Base-by-base conservation (phyloP, 2,113 vertebrate species). In the Phoxinus phoxinus region DNA sequence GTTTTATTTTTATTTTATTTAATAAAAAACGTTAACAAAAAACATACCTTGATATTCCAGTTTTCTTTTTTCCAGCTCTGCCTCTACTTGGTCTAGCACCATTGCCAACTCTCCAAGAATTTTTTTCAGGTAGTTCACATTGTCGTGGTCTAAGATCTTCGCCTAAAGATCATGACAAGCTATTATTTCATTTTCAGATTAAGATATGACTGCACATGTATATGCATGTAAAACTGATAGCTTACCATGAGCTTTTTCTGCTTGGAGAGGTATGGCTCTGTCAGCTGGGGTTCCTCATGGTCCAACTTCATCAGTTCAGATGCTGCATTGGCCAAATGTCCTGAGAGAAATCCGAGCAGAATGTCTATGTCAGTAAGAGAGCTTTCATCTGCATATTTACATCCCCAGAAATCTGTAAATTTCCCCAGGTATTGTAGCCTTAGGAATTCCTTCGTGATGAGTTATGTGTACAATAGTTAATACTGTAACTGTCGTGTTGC, bases 231-330 rank as follows among this genome's bases (percentile, higher is more conserved):
- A 73, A 73, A 27, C n/a, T 15, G 32, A 23, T 77, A 74, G 12
- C 92, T 96, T 89, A 99, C 98, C 98, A 99, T 99, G 84, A 99
- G 97, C 78, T 99, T 99, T 94, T 99, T 99, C 92, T 99, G 98
- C 94, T 99, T 99, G 88, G 98, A 99, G 91, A 99, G 95, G 90
- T 99, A 99, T 58, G 98, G 98, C 91, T 99, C 98, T n/a, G 96
- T 97, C 72, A 99, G 94, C 87, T 97, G 96, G 17, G 97, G 96
- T 85, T 99, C 98, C 86, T 99, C 98, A 0, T 99, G 96, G 93
- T 99, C 98, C 93, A 99, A 82, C 91, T 97, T 99, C 97, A 98
- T 97, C 91, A 99, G 93, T 89, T 99, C 98, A 0, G 96, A 96
- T 67, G 95, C 97, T 90, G 97, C 98, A 0, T 98, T 99, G 74